phyloP scores from a whole-genome alignment of 30 jellyfish, hydroid and myxozoan genomes.

The Aurelia sp. region DNA sequence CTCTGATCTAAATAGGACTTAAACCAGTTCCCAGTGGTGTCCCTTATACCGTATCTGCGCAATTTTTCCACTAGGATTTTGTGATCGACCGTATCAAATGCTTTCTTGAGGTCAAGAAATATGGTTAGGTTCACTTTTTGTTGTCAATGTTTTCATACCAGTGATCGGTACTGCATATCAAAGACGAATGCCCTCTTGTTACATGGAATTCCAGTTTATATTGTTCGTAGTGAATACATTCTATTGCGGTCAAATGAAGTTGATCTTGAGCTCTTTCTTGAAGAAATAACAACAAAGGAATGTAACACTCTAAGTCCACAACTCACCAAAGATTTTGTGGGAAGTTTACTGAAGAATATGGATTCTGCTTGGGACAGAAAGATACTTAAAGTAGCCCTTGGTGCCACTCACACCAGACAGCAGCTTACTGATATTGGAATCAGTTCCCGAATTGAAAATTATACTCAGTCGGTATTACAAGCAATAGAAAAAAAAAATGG shows the following conservation, averaged over 20 bases:
- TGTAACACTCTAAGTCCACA: background rate
- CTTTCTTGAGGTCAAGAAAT: too few relatives aligned
- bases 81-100: too few relatives aligned
- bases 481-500: background rate
- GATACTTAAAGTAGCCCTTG: constrained; percentile 8
- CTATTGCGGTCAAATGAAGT: constrained; percentile 21
- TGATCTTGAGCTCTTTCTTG: constrained; percentile 19
- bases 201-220: constrained; percentile 22
- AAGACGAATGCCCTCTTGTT: too few relatives aligned
- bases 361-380: constrained; percentile 36
- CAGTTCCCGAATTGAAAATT: background rate
- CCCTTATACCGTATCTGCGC: too few relatives aligned
- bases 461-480: constrained; percentile 2
- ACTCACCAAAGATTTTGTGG: constrained; percentile 6
- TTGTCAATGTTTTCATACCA: too few relatives aligned
- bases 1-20: too few relatives aligned
- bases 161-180: too few relatives aligned
- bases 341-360: constrained; percentile 4
- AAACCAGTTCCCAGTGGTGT: too few relatives aligned
- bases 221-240: constrained; percentile 10
- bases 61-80: too few relatives aligned
- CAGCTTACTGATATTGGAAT: background rate
- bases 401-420: background rate
- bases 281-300: constrained; percentile 1
- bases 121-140: too few relatives aligned